A percentile compares a stretch with the other conserved stretches of the same genome.
phyloP scores from a whole-genome alignment of 1,140 invertebrate genomes.

The Thalassaphorura encarpata region DNA sequence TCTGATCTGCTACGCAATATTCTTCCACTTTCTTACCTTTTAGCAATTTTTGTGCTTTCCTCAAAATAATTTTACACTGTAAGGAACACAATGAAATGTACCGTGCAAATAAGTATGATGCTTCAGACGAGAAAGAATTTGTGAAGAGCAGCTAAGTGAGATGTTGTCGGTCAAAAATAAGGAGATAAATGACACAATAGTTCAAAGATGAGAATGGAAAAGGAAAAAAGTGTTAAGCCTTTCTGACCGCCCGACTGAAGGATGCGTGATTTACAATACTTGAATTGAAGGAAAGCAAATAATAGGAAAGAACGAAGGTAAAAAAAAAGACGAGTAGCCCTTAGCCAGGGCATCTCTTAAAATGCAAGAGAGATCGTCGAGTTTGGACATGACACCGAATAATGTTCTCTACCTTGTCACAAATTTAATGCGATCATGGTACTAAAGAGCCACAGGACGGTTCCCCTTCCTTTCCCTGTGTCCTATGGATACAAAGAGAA shows the following conservation, averaged over 20 bases:
- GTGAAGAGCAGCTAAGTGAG: too few relatives aligned
- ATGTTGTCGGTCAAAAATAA: too few relatives aligned
- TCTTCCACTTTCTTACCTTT: not conserved
- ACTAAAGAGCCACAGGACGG: not conserved
- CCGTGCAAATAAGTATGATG: too few relatives aligned
- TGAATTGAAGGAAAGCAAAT: not conserved
- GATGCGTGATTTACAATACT: too few relatives aligned
- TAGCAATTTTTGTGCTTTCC: too few relatives aligned
- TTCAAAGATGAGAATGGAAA: not conserved
- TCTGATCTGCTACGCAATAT: not conserved
- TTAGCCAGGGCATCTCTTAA: not conserved
- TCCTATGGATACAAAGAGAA: not conserved
- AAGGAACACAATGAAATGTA: too few relatives aligned
- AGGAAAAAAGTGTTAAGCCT: not conserved
- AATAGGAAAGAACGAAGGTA: not conserved
- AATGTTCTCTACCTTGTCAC: slow-evolving; percentile 5
- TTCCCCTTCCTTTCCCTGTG: not conserved
- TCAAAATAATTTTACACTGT: too few relatives aligned
- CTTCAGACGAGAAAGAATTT: too few relatives aligned
- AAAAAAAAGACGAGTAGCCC: not conserved
- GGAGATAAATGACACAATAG: too few relatives aligned
- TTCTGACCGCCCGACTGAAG: too few relatives aligned
- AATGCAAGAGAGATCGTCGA: not conserved
- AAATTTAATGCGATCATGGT: slow-evolving; percentile 12
- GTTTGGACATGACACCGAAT: slow-evolving; percentile 8